Evolutionary conservation across 2,113 vertebrate genomes (phyloP).

Genomic region (Neodontobutis hainanensis): DNA sequence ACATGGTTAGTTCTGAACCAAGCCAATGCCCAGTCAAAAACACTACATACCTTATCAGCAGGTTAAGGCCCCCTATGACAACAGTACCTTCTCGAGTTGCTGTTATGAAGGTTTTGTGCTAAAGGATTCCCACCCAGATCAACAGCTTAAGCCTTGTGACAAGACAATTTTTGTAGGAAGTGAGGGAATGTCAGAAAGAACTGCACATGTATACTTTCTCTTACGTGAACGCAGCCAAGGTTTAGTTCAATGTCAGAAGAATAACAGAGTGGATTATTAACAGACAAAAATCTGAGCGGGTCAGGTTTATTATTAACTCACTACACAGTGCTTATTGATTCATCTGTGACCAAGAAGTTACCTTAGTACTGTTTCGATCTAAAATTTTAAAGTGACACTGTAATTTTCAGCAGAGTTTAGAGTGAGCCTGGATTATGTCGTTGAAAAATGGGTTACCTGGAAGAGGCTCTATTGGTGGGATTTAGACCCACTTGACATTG

Average conservation of each 20-base stretch:
- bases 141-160: not conserved
- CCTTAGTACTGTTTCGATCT: too few species aligned
- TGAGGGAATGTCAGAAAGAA: constrained; percentile 11
- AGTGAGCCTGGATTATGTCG: not conserved
- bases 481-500: too few species aligned
- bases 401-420: not conserved
- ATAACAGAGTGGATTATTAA: constrained; percentile 59
- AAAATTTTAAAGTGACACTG: too few species aligned
- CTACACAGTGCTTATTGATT: constrained; percentile 11
- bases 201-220: not conserved
- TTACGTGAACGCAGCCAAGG: not conserved
- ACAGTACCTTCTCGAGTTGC: constrained; percentile 33
- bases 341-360: constrained; percentile 47
- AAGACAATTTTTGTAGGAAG: constrained; percentile 19
- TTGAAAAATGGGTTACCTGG: too few species aligned
- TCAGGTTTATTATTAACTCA: constrained; percentile 80
- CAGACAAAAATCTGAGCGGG: constrained; percentile 40
- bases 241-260: constrained; percentile 46
- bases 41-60: constrained; percentile 47
- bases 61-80: constrained; percentile 45
- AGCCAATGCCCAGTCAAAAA: constrained; percentile 38
- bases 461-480: too few species aligned
- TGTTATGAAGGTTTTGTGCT: constrained; percentile 17
- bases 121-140: constrained; percentile 19
- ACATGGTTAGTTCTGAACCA: constrained; percentile 39